A percentile compares a stretch with the other conserved stretches of the same genome.
These are phyloP conservation scores for Lissocephala sabroskyi DNA, from an alignment of 2,888 invertebrate species.

Conservation along the genomic window DNA sequence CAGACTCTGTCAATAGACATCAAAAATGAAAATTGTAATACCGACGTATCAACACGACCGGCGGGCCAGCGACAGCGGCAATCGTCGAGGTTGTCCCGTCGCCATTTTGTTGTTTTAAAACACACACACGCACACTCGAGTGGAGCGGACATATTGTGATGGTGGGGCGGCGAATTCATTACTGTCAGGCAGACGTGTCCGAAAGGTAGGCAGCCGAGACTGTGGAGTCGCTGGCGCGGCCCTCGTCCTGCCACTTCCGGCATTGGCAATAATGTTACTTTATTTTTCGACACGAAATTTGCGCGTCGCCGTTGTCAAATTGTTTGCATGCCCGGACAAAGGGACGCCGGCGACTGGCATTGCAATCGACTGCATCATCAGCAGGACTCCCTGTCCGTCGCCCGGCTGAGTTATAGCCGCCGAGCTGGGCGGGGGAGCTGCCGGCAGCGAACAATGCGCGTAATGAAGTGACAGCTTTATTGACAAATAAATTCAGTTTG, in stretches of 20 bases:
- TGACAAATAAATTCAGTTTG: constrained; percentile 60
- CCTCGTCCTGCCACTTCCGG: neutral
- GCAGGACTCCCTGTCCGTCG: neutral
- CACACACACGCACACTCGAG: neutral
- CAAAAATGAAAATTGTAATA: constrained; percentile 62
- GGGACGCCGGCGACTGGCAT: neutral
- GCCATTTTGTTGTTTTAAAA: constrained; percentile 50
- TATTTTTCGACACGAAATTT: constrained; percentile 40
- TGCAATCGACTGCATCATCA: neutral
- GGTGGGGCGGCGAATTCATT: constrained; percentile 60
- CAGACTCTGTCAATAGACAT: constrained; percentile 48
- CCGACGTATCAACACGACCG: constrained; percentile 36
- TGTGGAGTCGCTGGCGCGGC: neutral
- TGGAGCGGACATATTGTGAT: constrained; percentile 37
- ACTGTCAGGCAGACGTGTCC: constrained; percentile 34
- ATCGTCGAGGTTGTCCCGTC: constrained; percentile 26
- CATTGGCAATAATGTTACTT: constrained; percentile 42
- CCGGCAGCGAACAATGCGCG: constrained; percentile 34
- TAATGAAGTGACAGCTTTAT: constrained; percentile 64
- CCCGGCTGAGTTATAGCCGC: neutral
- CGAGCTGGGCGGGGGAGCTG: too few relatives aligned
- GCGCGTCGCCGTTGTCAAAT: constrained; percentile 47
- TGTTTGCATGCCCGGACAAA: constrained; percentile 22
- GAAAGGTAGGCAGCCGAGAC: too few relatives aligned
- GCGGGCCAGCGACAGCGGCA: neutral